phyloP scores from a whole-genome alignment of 2,113 vertebrate genomes.

The Atherinomorus stipes region DNA sequence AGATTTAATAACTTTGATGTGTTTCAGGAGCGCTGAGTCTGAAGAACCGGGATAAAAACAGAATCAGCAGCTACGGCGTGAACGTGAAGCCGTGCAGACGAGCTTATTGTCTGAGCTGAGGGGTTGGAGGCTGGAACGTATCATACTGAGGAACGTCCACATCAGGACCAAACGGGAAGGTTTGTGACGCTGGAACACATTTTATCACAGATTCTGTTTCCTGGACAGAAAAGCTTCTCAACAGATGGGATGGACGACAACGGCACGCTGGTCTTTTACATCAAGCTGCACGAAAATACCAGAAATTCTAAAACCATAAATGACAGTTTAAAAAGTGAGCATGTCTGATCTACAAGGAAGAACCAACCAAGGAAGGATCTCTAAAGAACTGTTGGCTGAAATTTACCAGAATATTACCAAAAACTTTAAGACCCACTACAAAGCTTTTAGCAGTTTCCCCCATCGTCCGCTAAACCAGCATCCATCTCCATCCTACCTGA shows the following conservation, averaged over 20 bases:
- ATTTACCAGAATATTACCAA: too few relatives aligned
- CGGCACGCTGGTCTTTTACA: too few relatives aligned
- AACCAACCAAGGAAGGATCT: too few relatives aligned
- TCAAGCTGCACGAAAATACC: too few relatives aligned
- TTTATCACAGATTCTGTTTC: conserved; percentile 43
- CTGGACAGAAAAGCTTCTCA: conserved; percentile 6
- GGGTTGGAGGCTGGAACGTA: not conserved
- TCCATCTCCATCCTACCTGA: too few relatives aligned
- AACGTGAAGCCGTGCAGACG: conserved; percentile 13
- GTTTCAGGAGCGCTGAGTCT: conserved; percentile 32
- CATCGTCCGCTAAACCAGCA: too few relatives aligned
- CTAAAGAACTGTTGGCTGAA: too few relatives aligned
- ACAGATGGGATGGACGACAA: not conserved
- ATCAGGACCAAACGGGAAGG: not conserved
- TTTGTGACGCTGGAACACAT: conserved; percentile 4
- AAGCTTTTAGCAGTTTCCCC: too few relatives aligned
- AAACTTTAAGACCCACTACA: too few relatives aligned
- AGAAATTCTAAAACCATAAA: too few relatives aligned
- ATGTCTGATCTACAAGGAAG: too few relatives aligned
- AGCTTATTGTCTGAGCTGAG: conserved; percentile 29
- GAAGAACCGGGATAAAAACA: conserved; percentile 35
- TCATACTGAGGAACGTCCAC: not conserved
- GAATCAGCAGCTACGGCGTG: conserved; percentile 25
- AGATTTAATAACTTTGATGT: conserved; percentile 54
- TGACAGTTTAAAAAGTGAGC: too few relatives aligned